These are phyloP conservation scores for Agrochola litura DNA, from an alignment of 2,888 invertebrate genomes.

Conservation along the genomic window DNA sequence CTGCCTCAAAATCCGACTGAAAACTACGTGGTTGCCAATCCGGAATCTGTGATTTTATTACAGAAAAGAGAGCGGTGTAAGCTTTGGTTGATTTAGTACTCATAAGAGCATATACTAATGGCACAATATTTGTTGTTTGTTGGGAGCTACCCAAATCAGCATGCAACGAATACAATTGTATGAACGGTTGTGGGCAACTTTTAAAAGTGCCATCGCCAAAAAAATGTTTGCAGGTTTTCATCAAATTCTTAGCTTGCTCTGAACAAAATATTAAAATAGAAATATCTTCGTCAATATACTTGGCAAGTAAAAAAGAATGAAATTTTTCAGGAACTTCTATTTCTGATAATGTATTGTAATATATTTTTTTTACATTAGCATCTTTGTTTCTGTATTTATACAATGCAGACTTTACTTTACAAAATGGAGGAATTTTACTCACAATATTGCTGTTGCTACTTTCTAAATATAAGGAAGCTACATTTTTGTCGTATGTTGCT, in stretches of 20 bases:
- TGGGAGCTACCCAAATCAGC: conserved; percentile 27
- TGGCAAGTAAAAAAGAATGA: conserved; percentile 37
- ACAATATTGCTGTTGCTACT: conserved; percentile 35
- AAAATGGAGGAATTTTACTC: conserved; percentile 34
- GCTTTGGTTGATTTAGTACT: conserved; percentile 31
- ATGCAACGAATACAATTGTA: conserved; percentile 34
- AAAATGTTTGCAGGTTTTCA: conserved; percentile 30
- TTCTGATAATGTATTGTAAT: conserved; percentile 38
- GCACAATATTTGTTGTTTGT: conserved; percentile 21
- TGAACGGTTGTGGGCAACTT: conserved; percentile 37
- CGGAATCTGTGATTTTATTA: conserved; percentile 40
- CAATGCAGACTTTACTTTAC: conserved; percentile 36
- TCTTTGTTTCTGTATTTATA: conserved; percentile 32
- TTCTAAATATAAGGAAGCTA: conserved; percentile 30
- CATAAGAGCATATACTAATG: conserved; percentile 35
- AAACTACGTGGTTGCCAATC: conserved; percentile 39
- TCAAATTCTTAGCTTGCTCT: conserved; percentile 26
- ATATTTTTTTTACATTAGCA: conserved; percentile 38
- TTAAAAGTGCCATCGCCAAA: conserved; percentile 34
- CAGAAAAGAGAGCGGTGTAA: conserved; percentile 36
- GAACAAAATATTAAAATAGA: conserved; percentile 36
- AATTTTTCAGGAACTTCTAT: conserved; percentile 37
- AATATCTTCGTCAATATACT: conserved; percentile 29
- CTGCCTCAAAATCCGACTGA: conserved; percentile 39
- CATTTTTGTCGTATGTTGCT: conserved; percentile 32